Conservation (phyloP, 2,113 vertebrate genomes). For the Herpetotheres cachinnans region DNA sequence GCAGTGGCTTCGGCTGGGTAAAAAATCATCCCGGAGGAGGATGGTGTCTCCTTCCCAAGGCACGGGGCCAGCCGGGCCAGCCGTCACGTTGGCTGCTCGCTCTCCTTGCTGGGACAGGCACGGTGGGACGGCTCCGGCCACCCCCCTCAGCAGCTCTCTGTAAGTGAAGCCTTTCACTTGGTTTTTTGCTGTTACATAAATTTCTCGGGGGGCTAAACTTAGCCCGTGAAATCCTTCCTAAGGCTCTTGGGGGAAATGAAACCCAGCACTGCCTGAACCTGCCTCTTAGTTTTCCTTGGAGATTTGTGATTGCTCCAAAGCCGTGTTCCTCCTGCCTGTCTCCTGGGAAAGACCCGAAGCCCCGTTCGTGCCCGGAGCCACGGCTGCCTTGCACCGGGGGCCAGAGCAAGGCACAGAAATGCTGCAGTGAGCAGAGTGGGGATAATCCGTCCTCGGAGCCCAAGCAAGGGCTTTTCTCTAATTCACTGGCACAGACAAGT, state of each 20-base stretch:
- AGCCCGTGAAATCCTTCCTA: not conserved
- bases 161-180: not conserved
- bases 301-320: not conserved
- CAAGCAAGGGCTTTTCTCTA: not conserved
- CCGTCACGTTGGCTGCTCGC: rapidly evolving
- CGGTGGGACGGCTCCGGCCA: rapidly evolving
- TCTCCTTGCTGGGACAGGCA: not conserved
- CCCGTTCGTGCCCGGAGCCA: not conserved
- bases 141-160: not conserved
- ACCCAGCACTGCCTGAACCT: not conserved
- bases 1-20: not conserved
- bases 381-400: not conserved
- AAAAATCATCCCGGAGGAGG: not conserved
- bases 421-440: not conserved
- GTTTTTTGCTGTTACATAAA: not conserved
- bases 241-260: not conserved
- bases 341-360: not conserved
- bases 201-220: not conserved
- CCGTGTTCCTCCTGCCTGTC: not conserved
- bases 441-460: not conserved
- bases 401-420: not conserved
- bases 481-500: not conserved
- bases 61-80: not conserved
- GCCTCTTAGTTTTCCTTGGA: not conserved
- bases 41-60: not conserved